Conservation (phyloP, 2,888 invertebrate species). For the Apodemia arnacis region DNA sequence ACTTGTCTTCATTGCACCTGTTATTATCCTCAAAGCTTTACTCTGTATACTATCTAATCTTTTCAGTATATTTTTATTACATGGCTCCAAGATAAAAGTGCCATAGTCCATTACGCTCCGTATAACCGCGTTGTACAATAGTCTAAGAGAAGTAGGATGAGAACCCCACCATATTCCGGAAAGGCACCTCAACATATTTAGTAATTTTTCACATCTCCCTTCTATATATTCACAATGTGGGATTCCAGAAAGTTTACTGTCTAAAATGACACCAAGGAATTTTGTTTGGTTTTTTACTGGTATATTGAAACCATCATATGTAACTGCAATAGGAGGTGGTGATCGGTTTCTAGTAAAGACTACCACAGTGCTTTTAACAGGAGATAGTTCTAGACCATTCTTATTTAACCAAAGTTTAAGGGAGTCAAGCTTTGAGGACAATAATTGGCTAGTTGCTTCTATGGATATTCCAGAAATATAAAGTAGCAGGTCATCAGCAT, state of each 20-base stretch:
- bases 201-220: not conserved
- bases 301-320: not conserved
- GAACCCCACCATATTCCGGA: not conserved
- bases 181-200: not conserved
- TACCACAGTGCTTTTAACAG: not conserved
- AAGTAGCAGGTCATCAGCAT: not conserved
- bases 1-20: not conserved
- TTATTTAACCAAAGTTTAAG: not conserved
- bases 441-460: not conserved
- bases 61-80: not conserved
- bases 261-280: not conserved
- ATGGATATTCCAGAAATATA: not conserved
- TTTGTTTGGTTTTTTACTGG: conserved; percentile 2
- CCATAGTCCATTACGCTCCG: not conserved
- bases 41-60: not conserved
- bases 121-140: not conserved
- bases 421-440: not conserved
- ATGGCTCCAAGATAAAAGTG: not conserved
- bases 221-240: conserved; percentile 2
- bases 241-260: not conserved
- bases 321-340: not conserved
- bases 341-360: not conserved
- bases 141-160: not conserved
- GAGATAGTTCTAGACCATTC: not conserved
- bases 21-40: not conserved